Conservation (phyloP, 2,888 invertebrate species). For the Luperina testacea region DNA sequence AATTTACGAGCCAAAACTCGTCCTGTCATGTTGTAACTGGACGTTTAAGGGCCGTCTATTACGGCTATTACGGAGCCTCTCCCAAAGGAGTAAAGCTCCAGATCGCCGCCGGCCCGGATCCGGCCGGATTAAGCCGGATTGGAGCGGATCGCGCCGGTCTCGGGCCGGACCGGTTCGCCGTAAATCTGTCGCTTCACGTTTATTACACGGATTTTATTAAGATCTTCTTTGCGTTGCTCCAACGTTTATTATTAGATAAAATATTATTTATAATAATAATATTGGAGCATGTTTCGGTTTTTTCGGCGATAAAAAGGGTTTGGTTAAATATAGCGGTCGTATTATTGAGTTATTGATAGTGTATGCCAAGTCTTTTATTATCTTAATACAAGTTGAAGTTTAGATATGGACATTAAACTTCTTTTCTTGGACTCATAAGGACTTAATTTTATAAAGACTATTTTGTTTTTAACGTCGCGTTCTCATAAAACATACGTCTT, state of each 20-base stretch:
- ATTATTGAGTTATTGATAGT: slow-evolving; percentile 56
- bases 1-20: slow-evolving; percentile 63
- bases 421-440: neutral
- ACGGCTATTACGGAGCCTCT: slow-evolving; percentile 61
- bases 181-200: slow-evolving; percentile 76
- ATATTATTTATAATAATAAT: slow-evolving; percentile 62
- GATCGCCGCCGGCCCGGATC: slow-evolving; percentile 68
- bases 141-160: slow-evolving; percentile 71
- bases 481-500: slow-evolving; percentile 14
- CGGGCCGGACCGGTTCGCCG: slow-evolving; percentile 69
- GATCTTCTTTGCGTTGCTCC: slow-evolving; percentile 64
- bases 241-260: slow-evolving; percentile 63
- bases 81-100: slow-evolving; percentile 67
- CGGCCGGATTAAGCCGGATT: slow-evolving; percentile 71
- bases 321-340: slow-evolving; percentile 52
- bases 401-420: neutral
- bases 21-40: slow-evolving; percentile 61
- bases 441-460: slow-evolving; percentile 5
- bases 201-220: slow-evolving; percentile 77
- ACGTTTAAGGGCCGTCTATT: slow-evolving; percentile 65
- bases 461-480: neutral
- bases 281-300: slow-evolving; percentile 61
- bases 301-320: slow-evolving; percentile 60
- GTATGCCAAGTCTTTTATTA: slow-evolving; percentile 37
- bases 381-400: slow-evolving; percentile 6